Percentiles rank a stretch among this genome's conserved stretches.
Evolutionary conservation across 2,888 invertebrate species (phyloP).

Genomic region (Melanotus villosus): DNA sequence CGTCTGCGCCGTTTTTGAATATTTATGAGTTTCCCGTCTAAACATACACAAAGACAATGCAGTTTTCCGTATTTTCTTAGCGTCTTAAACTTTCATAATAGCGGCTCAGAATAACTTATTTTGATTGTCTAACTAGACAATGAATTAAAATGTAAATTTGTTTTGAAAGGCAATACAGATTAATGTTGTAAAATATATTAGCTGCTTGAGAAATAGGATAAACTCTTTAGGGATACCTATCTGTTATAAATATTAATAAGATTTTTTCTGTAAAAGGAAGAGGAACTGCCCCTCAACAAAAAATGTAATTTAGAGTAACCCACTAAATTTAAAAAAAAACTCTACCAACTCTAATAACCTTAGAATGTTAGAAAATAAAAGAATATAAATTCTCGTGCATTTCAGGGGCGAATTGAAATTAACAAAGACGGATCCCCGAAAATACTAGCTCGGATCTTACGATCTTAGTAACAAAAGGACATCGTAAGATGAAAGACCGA

Average conservation of each 20-base stretch:
- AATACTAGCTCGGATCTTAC: no score
- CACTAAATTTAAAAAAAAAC: no score
- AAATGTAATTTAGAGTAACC: not conserved
- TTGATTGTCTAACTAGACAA: constrained; percentile 24
- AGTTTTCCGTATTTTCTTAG: constrained; percentile 22
- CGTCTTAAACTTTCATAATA: constrained; percentile 26
- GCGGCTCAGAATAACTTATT: constrained; percentile 16
- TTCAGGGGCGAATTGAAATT: no score
- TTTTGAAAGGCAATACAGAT: constrained; percentile 24
- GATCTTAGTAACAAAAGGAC: no score
- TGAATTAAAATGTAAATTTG: constrained; percentile 35
- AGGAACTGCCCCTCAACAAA: no score
- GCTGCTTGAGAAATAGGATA: not conserved
- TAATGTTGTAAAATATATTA: constrained; percentile 9
- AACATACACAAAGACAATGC: constrained; percentile 27
- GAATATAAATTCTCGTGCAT: no score
- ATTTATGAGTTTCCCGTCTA: constrained; percentile 17
- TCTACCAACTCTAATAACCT: no score
- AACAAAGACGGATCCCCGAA: no score
- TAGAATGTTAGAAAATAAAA: no score
- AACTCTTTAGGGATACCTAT: not conserved
- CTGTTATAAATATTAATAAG: not conserved
- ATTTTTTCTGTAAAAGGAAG: no score
- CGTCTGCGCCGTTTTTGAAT: constrained; percentile 1
- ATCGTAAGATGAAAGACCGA: no score